A percentile compares a stretch with the other conserved stretches of the same genome.
Evolutionary conservation across 1,140 invertebrate species (phyloP).

Genomic region (Bradysia coprophila): DNA sequence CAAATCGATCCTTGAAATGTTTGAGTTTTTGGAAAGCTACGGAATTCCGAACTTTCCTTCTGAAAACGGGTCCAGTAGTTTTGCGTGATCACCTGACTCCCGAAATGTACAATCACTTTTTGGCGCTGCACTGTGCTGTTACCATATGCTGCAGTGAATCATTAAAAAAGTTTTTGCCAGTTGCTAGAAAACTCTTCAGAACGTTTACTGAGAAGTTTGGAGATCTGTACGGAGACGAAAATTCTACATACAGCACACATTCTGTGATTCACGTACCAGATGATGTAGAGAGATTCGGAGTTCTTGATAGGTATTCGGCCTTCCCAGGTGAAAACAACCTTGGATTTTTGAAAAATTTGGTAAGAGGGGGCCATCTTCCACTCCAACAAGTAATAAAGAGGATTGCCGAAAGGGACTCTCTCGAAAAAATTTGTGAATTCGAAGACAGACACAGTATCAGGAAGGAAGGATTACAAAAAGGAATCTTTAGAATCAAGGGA

Average conservation of each 20-base stretch:
- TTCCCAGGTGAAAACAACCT: neutral
- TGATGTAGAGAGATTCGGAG: slow-evolving; percentile 8
- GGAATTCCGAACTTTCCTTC: slow-evolving; percentile 20
- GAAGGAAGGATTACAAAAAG: too few species aligned
- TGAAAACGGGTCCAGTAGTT: slow-evolving; percentile 23
- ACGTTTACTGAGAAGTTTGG: slow-evolving; percentile 7
- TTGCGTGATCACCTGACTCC: slow-evolving; percentile 7
- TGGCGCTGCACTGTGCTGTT: slow-evolving; percentile 7
- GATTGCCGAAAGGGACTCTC: neutral
- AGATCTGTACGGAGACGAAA: slow-evolving; percentile 8
- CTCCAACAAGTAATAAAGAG: neutral
- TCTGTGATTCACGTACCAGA: slow-evolving; percentile 9
- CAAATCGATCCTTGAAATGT: slow-evolving; percentile 2
- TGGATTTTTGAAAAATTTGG: neutral
- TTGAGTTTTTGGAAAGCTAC: slow-evolving; percentile 14
- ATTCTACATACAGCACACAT: slow-evolving; percentile 11
- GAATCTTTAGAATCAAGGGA: too few species aligned
- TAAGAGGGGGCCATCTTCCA: neutral
- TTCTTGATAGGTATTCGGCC: slow-evolving; percentile 6
- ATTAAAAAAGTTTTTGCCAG: slow-evolving; percentile 1
- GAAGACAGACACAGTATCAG: too few species aligned
- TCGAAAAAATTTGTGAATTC: too few species aligned
- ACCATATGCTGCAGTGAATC: slow-evolving; percentile 4
- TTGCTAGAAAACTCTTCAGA: slow-evolving; percentile 4
- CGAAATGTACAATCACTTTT: slow-evolving; percentile 7